Evolutionary conservation across 2,888 invertebrate species (phyloP), one percentile per base, ranked within the genome.

Genomic region (Drosophila peninsularis): DNA sequence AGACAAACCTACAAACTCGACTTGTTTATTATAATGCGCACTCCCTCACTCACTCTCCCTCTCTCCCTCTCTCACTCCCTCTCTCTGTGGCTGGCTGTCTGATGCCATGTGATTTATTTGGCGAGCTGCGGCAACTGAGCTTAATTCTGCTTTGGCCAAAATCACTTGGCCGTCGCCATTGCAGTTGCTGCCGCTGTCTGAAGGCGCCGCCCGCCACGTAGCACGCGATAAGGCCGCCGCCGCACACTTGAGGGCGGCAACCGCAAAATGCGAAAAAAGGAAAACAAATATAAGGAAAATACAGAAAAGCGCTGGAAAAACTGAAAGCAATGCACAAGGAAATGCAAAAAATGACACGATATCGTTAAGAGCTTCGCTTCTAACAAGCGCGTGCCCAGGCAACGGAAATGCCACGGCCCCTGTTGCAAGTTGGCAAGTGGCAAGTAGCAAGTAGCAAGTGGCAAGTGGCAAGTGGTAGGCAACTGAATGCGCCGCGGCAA

Each of bases 331-430:
- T 70, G 80, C 82, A 80, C 78, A 85, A 82, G 80, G 80, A 88
- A 85, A 88, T 84, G 88, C 84, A 88, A 88, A 85, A 78, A 80
- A 78, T 84, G 85, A 85, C 88, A 89, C 82, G 89, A 80, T 88
- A 90, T 78, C 88, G 85, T 83, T 89, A 85, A 82, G 88, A 83
- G 76, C 58, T 78, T 72, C 53, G 65, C 37, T 30, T 72, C 81
- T 84, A 87, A 87, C 88, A 87, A 82, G 85, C 83, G 68, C 65
- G 78, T 83, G 87, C 83, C 70, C 71, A 66, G 79, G 83, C 88
- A 82, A 75, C 88, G 88, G 88, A 84, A 84, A 88, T 81, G 65
- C 84, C 76, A 55, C 67, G 73, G 70, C 78, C 63, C 60, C 62
- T 24, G 37, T 24, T 27, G 61, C 57, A 34, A 24, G 52, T 37